Evolutionary conservation across 2,888 invertebrate species (phyloP), one percentile per base, ranked within the genome.

Genomic region (Carabus problematicus): DNA sequence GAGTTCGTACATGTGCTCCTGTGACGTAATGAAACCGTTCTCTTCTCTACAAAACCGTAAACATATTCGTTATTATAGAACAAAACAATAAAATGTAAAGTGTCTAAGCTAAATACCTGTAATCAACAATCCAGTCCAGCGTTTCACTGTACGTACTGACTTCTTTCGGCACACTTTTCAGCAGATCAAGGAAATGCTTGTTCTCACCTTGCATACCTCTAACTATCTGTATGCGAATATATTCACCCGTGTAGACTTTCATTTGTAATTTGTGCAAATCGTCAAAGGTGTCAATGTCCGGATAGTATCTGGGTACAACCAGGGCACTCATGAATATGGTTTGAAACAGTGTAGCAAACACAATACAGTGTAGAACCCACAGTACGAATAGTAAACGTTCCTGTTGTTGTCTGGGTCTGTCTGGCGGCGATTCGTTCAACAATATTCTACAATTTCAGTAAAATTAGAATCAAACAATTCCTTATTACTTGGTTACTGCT

Each of bases 61-160:
- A 52, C 52, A 14, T 7, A 45, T 45, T 3, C 7, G 3, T 7
- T 8, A 12, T 56, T n/a, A 9, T 52, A 62, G 29, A 62, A 61
- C 8, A 61, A 8, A 43, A 6, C 42, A 42, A 8, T 42, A 8
- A 9, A 1, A 43, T n/a, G 1, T 7, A 43, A 43, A 43, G n/a
- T n/a, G 12, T 43, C 12, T 43, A 43, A 1, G 12, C 12, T 43
- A 1, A 11, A 47, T 14, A 47, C 56, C 69, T 61, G 45, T 69
- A 69, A 40, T 12, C 12, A 11, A 41, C 47, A 11, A 62, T 56
- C 61, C 62, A 69, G 4, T 69, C 69, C 55, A 55, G 43, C 14
- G 54, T 55, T 69, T 69, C 69, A 1, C 69, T 62, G 40, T 55
- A 69, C 8, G 56, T 43, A 41, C 14, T 55, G 14, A 55, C 11